These are phyloP conservation scores for Pristionchus maxplancki DNA, from an alignment of 2,888 invertebrate species.

Conservation along the genomic window DNA sequence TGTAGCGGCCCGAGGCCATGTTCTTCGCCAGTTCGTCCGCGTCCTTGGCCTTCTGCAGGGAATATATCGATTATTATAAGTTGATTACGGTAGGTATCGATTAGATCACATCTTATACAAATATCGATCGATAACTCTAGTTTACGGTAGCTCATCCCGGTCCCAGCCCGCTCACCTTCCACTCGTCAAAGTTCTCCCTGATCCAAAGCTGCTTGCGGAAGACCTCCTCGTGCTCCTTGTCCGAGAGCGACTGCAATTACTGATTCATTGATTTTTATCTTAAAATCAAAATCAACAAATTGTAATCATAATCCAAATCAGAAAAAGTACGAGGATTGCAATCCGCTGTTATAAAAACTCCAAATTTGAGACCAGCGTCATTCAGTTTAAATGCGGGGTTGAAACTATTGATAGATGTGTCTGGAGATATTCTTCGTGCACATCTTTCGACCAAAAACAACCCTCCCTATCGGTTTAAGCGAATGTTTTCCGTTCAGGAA, in stretches of 20 bases:
- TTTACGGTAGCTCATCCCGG: not conserved
- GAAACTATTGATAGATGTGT: too few relatives aligned
- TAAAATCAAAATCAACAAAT: too few relatives aligned
- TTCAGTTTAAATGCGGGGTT: too few relatives aligned
- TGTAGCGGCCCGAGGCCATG: conserved; percentile 90
- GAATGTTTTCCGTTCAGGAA: too few relatives aligned
- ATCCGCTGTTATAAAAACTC: too few relatives aligned
- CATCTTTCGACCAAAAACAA: too few relatives aligned
- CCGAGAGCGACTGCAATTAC: conserved; percentile 82
- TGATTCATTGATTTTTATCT: not conserved
- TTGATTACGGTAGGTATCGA: not conserved
- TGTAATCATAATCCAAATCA: too few relatives aligned
- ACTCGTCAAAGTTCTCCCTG: conserved; percentile 86
- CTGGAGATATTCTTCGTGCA: too few relatives aligned
- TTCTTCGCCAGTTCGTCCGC: conserved; percentile 89
- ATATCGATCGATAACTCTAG: not conserved
- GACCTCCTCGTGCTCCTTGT: conserved; percentile 86
- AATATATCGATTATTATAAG: not conserved
- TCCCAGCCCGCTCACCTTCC: conserved; percentile 82
- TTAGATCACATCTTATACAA: not conserved
- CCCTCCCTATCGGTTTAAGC: too few relatives aligned
- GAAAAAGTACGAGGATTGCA: too few relatives aligned
- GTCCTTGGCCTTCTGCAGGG: conserved; percentile 83
- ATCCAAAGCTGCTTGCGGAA: conserved; percentile 88
- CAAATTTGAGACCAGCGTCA: too few relatives aligned